These are phyloP conservation scores for Belonocnema kinseyi DNA, from an alignment of 1,140 invertebrate species.

Conservation along the genomic window DNA sequence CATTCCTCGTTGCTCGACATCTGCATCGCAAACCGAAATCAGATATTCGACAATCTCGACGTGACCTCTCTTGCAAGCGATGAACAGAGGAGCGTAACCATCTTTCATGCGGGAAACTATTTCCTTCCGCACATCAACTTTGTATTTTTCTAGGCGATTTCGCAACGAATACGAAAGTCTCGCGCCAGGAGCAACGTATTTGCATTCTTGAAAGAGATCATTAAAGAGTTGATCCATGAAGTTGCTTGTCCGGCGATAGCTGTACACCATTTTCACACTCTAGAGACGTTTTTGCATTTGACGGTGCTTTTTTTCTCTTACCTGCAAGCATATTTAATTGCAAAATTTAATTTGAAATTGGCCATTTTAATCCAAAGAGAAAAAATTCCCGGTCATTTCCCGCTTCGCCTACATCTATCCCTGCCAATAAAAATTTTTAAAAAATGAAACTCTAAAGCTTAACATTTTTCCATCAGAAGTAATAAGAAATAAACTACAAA, in stretches of 20 bases:
- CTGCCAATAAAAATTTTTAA: no score
- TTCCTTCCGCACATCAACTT: slow-evolving; percentile 77
- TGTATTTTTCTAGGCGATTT: slow-evolving; percentile 80
- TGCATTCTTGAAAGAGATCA: slow-evolving; percentile 83
- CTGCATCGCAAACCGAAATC: slow-evolving; percentile 86
- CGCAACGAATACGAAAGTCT: slow-evolving; percentile 80
- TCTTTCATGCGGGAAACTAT: slow-evolving; percentile 82
- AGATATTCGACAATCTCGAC: slow-evolving; percentile 93
- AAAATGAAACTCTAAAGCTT: no score
- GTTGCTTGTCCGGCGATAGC: slow-evolving; percentile 2
- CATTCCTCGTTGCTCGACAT: slow-evolving; percentile 89
- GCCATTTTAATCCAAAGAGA: no score
- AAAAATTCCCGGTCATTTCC: no score
- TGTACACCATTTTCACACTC: slow-evolving; percentile 37
- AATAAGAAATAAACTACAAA: no score
- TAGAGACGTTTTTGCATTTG: slow-evolving; percentile 22
- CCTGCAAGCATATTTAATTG: no score
- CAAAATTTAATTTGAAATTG: no score
- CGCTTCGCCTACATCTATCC: no score
- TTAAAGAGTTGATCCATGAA: slow-evolving; percentile 80
- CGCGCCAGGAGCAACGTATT: slow-evolving; percentile 81
- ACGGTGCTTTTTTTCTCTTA: not conserved
- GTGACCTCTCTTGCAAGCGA: slow-evolving; percentile 89
- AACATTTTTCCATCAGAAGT: no score
- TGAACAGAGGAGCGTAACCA: slow-evolving; percentile 91